These are phyloP conservation scores for Papilio glaucus DNA, from an alignment of 1,140 invertebrate genomes.

Conservation along the genomic window DNA sequence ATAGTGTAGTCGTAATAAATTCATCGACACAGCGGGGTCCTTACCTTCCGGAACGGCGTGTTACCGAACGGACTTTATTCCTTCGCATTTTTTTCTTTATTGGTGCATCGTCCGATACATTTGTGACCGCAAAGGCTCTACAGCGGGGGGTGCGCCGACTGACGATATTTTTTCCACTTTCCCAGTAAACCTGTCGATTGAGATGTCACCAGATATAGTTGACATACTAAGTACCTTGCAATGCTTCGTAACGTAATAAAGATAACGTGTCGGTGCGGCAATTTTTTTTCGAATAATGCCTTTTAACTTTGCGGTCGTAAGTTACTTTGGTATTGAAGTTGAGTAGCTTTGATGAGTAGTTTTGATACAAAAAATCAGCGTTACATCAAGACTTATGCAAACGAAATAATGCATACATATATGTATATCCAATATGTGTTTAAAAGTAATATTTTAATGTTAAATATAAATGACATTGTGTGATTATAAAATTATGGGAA, in stretches of 20 bases:
- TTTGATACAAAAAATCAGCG: background rate
- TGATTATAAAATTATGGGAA: too few relatives aligned
- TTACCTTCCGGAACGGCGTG: conserved; percentile 52
- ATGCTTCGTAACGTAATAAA: conserved; percentile 47
- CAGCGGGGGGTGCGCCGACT: conserved; percentile 68
- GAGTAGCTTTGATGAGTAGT: background rate
- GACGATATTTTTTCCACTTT: conserved; percentile 63
- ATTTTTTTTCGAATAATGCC: conserved; percentile 40
- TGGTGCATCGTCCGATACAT: conserved; percentile 71
- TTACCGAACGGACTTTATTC: conserved; percentile 44
- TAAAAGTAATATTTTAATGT: too few relatives aligned
- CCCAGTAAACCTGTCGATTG: conserved; percentile 64
- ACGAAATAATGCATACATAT: too few relatives aligned
- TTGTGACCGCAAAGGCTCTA: conserved; percentile 74
- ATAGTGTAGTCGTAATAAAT: conserved; percentile 57
- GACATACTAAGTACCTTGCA: conserved; percentile 37
- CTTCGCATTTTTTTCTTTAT: conserved; percentile 51
- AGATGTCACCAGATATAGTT: conserved; percentile 55
- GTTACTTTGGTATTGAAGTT: conserved; percentile 21
- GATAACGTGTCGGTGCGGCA: conserved; percentile 54
- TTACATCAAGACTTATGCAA: background rate
- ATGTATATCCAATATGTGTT: too few relatives aligned
- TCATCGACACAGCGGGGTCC: conserved; percentile 62
- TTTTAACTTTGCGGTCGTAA: conserved; percentile 46
- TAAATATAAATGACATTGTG: too few relatives aligned